Conservation (phyloP, 53 echinoderm and acorn worm species). For the Glandiceps talaboti region DNA sequence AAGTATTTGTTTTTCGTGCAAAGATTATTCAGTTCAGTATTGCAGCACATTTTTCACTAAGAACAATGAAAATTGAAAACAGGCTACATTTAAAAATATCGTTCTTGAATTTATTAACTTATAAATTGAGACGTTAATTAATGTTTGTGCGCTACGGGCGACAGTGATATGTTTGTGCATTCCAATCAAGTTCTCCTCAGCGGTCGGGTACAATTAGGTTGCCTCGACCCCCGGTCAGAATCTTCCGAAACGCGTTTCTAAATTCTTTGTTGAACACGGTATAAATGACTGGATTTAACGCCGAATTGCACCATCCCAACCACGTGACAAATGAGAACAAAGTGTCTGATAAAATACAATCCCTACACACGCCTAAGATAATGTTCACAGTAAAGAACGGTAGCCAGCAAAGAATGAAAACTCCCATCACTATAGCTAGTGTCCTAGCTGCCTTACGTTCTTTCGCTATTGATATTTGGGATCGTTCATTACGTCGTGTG, state of each 20-base stretch:
- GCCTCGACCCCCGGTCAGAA: slow-evolving; percentile 39
- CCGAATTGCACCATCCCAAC: slow-evolving; percentile 97
- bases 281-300: slow-evolving; percentile 84
- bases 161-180: too few relatives aligned
- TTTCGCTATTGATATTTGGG: slow-evolving; percentile 76
- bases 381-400: slow-evolving; percentile 98
- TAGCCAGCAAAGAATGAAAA: slow-evolving; percentile 93
- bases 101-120: too few relatives aligned
- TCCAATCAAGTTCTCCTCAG: too few relatives aligned
- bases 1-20: too few relatives aligned
- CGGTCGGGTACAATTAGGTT: too few relatives aligned
- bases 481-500: slow-evolving; percentile 2
- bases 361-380: slow-evolving; percentile 51
- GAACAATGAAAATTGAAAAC: too few relatives aligned
- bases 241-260: slow-evolving; percentile 71
- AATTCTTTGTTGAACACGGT: slow-evolving; percentile 96
- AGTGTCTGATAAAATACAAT: slow-evolving; percentile 49
- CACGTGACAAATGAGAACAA: slow-evolving; percentile 76
- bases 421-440: slow-evolving; percentile 75
- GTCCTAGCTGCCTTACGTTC: slow-evolving; percentile 91
- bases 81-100: too few relatives aligned
- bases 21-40: too few relatives aligned
- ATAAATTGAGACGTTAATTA: too few relatives aligned
- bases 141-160: too few relatives aligned
- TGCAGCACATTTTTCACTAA: too few relatives aligned